Conservation (phyloP, 2,113 vertebrate genomes). For the Scatophagus argus region DNA sequence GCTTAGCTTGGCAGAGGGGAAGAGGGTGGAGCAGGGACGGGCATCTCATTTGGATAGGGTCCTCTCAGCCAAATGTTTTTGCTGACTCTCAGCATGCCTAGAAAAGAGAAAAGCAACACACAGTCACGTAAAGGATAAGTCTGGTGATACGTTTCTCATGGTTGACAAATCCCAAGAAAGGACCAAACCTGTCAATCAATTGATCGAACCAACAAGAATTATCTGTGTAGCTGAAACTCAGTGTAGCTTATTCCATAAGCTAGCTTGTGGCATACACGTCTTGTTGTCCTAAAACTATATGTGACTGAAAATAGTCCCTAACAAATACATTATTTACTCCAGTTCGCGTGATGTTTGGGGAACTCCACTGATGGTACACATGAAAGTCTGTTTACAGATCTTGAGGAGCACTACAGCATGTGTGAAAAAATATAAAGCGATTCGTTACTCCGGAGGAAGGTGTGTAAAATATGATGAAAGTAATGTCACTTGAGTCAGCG, state of each 20-base stretch:
- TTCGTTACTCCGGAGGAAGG: not conserved
- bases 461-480: not conserved
- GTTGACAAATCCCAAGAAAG: not conserved
- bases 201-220: not conserved
- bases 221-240: not conserved
- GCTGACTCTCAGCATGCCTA: conserved; percentile 98
- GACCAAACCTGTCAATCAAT: not conserved
- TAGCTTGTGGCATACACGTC: too few relatives aligned
- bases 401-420: not conserved
- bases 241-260: not conserved
- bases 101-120: conserved; percentile 11
- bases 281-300: not conserved
- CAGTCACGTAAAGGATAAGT: not conserved
- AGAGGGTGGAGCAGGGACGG: conserved; percentile 24
- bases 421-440: not conserved
- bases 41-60: conserved; percentile 92
- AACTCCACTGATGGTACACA: not conserved
- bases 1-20: conserved; percentile 52
- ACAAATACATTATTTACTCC: not conserved
- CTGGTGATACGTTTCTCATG: not conserved
- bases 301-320: not conserved
- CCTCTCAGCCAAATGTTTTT: conserved; percentile 98
- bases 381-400: not conserved
- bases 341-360: not conserved
- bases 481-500: too few relatives aligned